Conservation (phyloP, 2,797 vertebrate species). For the Bucorvus abyssinicus region DNA sequence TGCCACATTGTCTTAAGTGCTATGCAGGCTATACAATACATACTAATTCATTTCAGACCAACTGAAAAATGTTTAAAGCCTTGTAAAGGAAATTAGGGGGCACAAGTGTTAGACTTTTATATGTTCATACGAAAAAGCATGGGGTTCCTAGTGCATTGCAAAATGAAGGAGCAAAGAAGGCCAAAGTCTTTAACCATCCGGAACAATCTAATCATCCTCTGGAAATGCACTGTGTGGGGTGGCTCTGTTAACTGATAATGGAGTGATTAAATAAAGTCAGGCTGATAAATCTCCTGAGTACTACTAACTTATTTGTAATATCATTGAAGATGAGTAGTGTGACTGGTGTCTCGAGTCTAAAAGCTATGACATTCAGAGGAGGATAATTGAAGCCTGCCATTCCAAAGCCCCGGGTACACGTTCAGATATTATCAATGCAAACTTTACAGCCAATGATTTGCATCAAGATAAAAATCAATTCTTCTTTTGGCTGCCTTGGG, state of each 20-base stretch:
- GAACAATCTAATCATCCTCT: constrained; percentile 14
- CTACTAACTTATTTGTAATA: neutral
- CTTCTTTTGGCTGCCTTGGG: neutral
- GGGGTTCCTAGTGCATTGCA: neutral
- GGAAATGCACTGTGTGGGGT: neutral
- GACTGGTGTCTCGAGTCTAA: constrained; percentile 8
- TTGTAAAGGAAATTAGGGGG: neutral
- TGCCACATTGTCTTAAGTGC: neutral
- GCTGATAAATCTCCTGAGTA: neutral
- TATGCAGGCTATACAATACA: neutral
- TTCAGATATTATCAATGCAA: constrained; percentile 25
- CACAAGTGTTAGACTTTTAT: neutral
- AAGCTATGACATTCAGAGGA: neutral
- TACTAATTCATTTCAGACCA: constrained; percentile 18
- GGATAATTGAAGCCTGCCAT: neutral
- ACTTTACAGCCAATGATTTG: neutral
- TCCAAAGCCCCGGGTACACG: neutral
- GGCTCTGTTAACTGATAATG: neutral
- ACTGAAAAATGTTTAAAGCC: neutral
- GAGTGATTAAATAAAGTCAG: constrained; percentile 8
- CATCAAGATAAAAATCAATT: constrained; percentile 23
- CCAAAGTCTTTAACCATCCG: neutral
- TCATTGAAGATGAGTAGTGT: neutral
- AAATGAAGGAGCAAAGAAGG: neutral
- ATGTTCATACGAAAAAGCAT: neutral